Evolutionary conservation across 2,797 vertebrate species (phyloP), one percentile per base, ranked within the genome.

Genomic region (Synanceia verrucosa): DNA sequence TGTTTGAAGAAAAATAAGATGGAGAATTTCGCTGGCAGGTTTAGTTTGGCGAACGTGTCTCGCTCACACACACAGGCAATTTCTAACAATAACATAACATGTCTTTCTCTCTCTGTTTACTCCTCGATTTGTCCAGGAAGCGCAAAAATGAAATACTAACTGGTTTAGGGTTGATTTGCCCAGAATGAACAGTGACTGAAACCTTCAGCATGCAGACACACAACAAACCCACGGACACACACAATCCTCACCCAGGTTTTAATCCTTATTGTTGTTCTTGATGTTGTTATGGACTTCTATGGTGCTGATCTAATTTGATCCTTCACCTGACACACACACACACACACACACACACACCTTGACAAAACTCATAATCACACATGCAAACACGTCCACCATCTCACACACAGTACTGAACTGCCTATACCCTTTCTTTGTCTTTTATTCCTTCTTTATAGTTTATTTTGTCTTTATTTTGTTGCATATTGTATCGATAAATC

Each of bases 251-350:
- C 78, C 77, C 79, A 78, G 73, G 78, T 81, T 82, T 78, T 36
- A 81, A 89, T 75, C 85, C 76, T 85, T 79, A 56, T 86, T 44
- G 76, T 89, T 72, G 83, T 90, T 68, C 71, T 57, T 39, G 55
- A 84, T 85, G 86, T 88, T 88, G 86, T 90, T 82, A 81, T 85
- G 85, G 79, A 90, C 87, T 89, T 88, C 31, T 81, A 85, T 90
- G 90, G 90, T 92, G 91, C 91, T 92, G 90, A 92, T 86, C 79
- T 83, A 52, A 78, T 71, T 66, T 65, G 78, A 85, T 82, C 86
- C 87, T 82, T 69, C 77, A 84, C 82, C 79, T 82, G 64, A 84
- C 59, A 28, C 59, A 77, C 78, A 64, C 62, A 79, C 31, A 79
- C 41, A 76, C 55, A 67, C 53, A 65, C 77, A 74, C 73, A 79